These are phyloP conservation scores for Pachymerium ferrugineum DNA, from an alignment of 2,888 invertebrate genomes.

Conservation along the genomic window DNA sequence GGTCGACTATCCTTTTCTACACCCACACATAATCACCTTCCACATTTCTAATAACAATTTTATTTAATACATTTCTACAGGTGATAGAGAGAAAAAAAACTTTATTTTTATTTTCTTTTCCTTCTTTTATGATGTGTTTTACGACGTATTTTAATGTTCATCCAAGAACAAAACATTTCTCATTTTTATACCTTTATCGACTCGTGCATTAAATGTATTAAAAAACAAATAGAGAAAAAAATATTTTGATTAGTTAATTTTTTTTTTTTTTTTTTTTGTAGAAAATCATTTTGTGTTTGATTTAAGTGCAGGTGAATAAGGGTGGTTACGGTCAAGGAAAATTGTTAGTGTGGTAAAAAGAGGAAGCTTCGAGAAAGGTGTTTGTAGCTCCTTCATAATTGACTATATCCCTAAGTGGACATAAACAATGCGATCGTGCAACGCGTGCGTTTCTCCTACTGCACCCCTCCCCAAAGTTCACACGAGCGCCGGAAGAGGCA, in stretches of 20 bases:
- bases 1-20: no score
- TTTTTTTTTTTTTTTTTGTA: no score
- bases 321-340: background rate
- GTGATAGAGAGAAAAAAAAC: background rate
- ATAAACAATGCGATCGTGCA: conserved; percentile 21
- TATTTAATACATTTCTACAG: no score
- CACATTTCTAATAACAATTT: no score
- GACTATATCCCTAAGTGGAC: conserved; percentile 7
- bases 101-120: background rate
- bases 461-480: conserved; percentile 8
- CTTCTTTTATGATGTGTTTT: background rate
- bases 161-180: background rate
- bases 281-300: no score
- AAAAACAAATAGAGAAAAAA: no score
- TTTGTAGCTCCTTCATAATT: conserved; percentile 1
- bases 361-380: conserved; percentile 10
- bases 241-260: no score
- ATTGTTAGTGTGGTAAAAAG: conserved; percentile 1
- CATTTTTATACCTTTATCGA: conserved; percentile 18
- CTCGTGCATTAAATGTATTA: no score
- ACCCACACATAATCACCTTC: no score
- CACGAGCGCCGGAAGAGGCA: conserved; percentile 7
- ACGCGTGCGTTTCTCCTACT: conserved; percentile 5
- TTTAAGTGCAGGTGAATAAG: background rate
- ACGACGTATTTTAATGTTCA: background rate